Conservation (phyloP, 35 echinoderm and acorn worm species). For the Ophioderma brevispina region DNA sequence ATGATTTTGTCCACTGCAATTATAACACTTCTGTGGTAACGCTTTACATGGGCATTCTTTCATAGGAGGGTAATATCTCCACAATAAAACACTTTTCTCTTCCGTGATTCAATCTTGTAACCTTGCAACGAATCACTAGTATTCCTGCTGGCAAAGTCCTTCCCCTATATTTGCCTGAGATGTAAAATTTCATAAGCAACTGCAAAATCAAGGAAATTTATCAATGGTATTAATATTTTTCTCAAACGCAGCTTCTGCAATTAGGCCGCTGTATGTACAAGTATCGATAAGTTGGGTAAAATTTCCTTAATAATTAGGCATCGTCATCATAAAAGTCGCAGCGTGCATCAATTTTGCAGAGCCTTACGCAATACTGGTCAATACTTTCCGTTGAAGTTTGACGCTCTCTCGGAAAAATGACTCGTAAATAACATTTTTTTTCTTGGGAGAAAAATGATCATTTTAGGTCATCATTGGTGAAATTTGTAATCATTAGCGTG, state of each 20-base stretch:
- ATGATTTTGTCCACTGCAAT: neutral
- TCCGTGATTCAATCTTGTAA: neutral
- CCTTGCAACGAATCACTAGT: neutral
- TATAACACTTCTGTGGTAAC: neutral
- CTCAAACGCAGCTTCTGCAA: neutral
- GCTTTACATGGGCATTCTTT: neutral
- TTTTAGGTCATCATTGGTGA: neutral
- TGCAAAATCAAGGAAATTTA: neutral
- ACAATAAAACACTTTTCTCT: neutral
- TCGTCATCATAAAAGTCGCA: neutral
- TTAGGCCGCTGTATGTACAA: neutral
- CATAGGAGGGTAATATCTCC: neutral
- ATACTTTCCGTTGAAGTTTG: neutral
- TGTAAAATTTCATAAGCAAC: neutral
- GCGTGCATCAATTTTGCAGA: neutral
- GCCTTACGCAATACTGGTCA: neutral
- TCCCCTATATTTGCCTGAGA: neutral
- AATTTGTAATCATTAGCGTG: neutral
- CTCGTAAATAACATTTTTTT: neutral
- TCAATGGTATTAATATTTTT: neutral
- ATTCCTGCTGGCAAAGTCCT: neutral
- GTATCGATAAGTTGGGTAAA: neutral
- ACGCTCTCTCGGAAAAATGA: neutral
- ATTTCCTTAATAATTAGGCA: no score
- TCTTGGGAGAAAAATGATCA: neutral